These are phyloP conservation scores for Anhinga rufa DNA, from an alignment of 2,113 vertebrate genomes.

Conservation along the genomic window DNA sequence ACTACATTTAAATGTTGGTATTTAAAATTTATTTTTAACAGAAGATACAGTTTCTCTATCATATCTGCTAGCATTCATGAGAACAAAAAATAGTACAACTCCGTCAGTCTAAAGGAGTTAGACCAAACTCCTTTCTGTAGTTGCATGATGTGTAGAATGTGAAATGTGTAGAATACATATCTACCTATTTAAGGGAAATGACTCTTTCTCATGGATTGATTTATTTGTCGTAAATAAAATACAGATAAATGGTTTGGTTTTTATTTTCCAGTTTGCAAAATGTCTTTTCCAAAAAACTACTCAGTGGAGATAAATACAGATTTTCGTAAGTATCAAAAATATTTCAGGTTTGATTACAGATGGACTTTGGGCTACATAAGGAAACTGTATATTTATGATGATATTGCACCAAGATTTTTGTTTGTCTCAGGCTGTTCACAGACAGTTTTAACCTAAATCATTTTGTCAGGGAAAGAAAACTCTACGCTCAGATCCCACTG, in stretches of 20 bases:
- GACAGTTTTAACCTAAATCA: background rate
- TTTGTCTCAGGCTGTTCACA: background rate
- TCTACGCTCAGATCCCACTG: background rate
- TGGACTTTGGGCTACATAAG: background rate
- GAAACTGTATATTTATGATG: rapidly evolving
- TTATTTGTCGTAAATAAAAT: background rate
- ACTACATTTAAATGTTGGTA: background rate
- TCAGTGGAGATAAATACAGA: slow-evolving; percentile 94
- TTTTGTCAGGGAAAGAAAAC: background rate
- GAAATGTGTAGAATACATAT: background rate
- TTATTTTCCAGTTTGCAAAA: slow-evolving; percentile 86
- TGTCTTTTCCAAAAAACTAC: slow-evolving; percentile 95
- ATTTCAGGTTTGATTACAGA: background rate
- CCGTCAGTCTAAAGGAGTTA: background rate
- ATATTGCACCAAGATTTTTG: background rate
- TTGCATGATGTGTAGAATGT: background rate
- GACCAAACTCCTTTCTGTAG: background rate
- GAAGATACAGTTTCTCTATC: background rate
- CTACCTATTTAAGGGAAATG: background rate
- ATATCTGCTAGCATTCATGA: background rate
- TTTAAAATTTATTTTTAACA: background rate
- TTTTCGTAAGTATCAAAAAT: slow-evolving; percentile 84
- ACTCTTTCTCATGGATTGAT: background rate
- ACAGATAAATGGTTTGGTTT: background rate
- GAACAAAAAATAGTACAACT: background rate